Conservation (phyloP, 2,888 invertebrate species). For the Chalcosyrphus nemorum region DNA sequence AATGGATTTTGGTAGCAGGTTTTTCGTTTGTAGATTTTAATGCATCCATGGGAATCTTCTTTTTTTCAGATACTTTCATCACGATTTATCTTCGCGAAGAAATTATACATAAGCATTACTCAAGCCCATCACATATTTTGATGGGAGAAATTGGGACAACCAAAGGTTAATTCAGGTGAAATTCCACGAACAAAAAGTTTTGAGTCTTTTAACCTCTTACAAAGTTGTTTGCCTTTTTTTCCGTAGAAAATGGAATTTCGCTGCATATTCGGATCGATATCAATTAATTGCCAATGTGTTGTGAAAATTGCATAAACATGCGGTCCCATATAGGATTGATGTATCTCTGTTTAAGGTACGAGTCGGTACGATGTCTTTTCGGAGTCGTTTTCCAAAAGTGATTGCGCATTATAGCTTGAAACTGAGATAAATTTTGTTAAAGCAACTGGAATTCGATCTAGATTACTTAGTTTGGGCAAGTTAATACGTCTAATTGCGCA, state of each 20-base stretch:
- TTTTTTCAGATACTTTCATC: background rate
- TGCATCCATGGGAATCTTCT: background rate
- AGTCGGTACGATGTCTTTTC: background rate
- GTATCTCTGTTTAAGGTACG: background rate
- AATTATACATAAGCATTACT: background rate
- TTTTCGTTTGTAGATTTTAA: background rate
- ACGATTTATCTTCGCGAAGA: background rate
- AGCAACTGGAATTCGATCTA: slow-evolving; percentile 10
- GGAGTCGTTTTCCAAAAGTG: slow-evolving; percentile 20
- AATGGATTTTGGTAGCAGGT: slow-evolving; percentile 45
- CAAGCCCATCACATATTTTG: background rate
- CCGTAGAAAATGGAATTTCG: background rate
- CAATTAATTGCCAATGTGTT: background rate
- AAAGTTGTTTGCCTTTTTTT: background rate
- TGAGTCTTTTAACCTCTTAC: background rate
- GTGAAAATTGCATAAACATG: background rate
- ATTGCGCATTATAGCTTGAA: background rate
- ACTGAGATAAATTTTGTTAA: slow-evolving; percentile 9
- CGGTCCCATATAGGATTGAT: background rate
- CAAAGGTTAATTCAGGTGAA: slow-evolving; percentile 9
- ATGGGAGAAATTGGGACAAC: background rate
- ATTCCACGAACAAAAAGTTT: background rate
- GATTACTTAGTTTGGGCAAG: background rate
- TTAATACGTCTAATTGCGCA: slow-evolving; percentile 3
- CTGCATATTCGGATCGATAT: background rate